A percentile compares a stretch with the other conserved stretches of the same genome.
phyloP scores from a whole-genome alignment of 2,113 vertebrate genomes.

The Dasyurus viverrinus region DNA sequence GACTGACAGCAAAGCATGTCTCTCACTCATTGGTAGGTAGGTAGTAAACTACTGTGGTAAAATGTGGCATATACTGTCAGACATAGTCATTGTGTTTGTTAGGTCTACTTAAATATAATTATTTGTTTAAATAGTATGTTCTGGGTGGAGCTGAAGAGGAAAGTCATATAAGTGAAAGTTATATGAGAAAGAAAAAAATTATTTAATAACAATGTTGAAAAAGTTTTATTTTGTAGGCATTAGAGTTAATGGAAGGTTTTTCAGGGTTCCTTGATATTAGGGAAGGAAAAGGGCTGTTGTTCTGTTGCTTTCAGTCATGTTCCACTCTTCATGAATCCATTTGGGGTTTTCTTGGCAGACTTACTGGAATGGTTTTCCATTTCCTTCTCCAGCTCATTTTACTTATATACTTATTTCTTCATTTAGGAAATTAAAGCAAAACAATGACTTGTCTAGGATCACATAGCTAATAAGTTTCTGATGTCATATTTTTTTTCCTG shows the following conservation, averaged over 20 bases:
- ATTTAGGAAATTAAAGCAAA: background rate
- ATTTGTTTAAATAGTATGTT: background rate
- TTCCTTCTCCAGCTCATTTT: background rate
- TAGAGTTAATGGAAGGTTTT: background rate
- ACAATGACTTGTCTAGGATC: background rate
- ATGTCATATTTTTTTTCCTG: background rate
- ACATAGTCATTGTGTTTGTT: background rate
- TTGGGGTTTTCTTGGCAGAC: background rate
- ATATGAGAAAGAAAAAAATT: background rate
- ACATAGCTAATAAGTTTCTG: background rate
- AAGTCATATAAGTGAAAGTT: background rate
- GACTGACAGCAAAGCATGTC: background rate
- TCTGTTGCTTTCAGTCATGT: background rate
- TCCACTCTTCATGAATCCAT: background rate
- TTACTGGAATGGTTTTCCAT: background rate
- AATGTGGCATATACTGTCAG: background rate
- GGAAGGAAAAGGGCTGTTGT: background rate
- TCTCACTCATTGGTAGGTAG: background rate
- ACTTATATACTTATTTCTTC: too few relatives aligned
- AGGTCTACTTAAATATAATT: background rate
- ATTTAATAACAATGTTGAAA: background rate
- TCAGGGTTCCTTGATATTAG: background rate
- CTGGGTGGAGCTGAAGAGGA: background rate
- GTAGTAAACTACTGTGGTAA: background rate
- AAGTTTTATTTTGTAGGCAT: background rate